A percentile compares a stretch with the other conserved stretches of the same genome.
phyloP scores from a whole-genome alignment of 2,888 invertebrate genomes.

The Lithophane ornitopus region DNA sequence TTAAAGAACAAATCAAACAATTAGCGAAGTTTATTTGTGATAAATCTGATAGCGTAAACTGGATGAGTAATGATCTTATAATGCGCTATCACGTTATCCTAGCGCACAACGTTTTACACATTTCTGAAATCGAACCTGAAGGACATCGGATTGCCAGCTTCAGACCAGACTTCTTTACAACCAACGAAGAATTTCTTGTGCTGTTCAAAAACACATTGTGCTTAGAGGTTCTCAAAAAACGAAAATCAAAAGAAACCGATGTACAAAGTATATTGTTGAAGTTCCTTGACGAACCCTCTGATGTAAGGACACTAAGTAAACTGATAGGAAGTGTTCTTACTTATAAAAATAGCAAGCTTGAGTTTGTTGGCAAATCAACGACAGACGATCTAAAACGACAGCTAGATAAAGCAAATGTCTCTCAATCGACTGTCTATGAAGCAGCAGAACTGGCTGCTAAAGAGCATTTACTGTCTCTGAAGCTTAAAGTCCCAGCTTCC shows the following conservation, averaged over 20 bases:
- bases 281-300: slow-evolving; percentile 21
- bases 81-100: slow-evolving; percentile 53
- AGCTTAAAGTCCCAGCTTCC: background rate
- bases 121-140: slow-evolving; percentile 44
- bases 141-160: slow-evolving; percentile 46
- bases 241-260: background rate
- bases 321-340: slow-evolving; percentile 25
- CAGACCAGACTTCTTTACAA: slow-evolving; percentile 45
- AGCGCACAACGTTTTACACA: slow-evolving; percentile 36
- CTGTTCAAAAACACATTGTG: slow-evolving; percentile 43
- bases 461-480: background rate
- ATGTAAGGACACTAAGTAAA: slow-evolving; percentile 15
- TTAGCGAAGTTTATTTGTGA: slow-evolving; percentile 38
- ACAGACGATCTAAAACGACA: slow-evolving; percentile 14
- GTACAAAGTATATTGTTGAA: background rate
- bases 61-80: slow-evolving; percentile 51
- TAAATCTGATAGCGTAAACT: slow-evolving; percentile 2
- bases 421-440: slow-evolving; percentile 16
- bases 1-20: slow-evolving; percentile 40
- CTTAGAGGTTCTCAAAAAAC: slow-evolving; percentile 37
- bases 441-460: slow-evolving; percentile 25
- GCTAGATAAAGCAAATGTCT: background rate
- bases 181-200: slow-evolving; percentile 35
- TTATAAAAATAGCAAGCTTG: slow-evolving; percentile 35
- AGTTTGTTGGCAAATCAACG: slow-evolving; percentile 31